These are phyloP conservation scores for Entomyzon cyanotis DNA, from an alignment of 2,113 vertebrate species.

Conservation along the genomic window DNA sequence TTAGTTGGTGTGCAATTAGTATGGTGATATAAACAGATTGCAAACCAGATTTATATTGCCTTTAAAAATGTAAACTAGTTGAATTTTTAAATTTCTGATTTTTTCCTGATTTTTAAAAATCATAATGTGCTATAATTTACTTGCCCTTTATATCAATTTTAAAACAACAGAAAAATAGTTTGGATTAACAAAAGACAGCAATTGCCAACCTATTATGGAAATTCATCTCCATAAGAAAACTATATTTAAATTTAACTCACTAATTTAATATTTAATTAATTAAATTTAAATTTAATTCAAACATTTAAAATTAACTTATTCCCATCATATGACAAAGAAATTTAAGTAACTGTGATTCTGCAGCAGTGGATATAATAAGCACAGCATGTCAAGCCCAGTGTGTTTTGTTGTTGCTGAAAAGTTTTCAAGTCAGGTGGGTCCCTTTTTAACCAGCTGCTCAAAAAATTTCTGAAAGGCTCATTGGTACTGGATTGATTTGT, in stretches of 20 bases:
- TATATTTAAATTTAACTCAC: background rate
- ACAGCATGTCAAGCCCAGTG: background rate
- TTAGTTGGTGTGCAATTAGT: background rate
- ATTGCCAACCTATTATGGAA: background rate
- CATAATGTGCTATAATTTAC: background rate
- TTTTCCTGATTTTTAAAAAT: background rate
- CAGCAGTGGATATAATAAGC: background rate
- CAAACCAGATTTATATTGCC: background rate
- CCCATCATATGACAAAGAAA: background rate
- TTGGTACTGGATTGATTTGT: conserved; percentile 65
- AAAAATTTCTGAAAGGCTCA: conserved; percentile 40
- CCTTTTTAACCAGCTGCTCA: conserved; percentile 33
- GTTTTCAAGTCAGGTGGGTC: background rate
- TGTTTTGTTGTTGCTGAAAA: background rate
- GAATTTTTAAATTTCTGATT: background rate
- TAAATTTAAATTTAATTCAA: background rate
- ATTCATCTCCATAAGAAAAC: background rate
- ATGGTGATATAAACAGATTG: background rate
- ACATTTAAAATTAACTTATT: background rate
- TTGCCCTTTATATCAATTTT: background rate
- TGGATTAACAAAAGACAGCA: background rate
- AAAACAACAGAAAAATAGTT: background rate
- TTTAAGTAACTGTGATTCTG: background rate
- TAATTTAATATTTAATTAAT: background rate
- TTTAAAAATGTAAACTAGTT: background rate